Evolutionary conservation across 2,888 invertebrate species (phyloP).

Genomic region (Drosophila formosana): DNA sequence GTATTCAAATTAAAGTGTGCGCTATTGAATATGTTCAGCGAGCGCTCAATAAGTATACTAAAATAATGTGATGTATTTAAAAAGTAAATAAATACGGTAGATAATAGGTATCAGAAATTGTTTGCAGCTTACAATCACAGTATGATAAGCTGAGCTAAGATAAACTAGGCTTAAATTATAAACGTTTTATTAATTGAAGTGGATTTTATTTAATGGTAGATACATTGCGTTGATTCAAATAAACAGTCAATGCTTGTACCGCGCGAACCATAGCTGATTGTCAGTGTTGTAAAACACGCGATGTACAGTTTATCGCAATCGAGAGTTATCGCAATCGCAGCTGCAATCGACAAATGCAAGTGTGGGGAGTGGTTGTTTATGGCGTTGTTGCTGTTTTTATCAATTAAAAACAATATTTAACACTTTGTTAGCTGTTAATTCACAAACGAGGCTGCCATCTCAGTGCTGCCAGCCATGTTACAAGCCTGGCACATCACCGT

Average conservation of each 20-base stretch:
- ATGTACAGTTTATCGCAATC: slow-evolving; percentile 34
- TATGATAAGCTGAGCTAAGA: too few relatives aligned
- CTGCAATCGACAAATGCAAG: slow-evolving; percentile 26
- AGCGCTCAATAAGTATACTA: too few relatives aligned
- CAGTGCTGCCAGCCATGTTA: slow-evolving; percentile 46
- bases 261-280: neutral
- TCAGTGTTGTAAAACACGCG: slow-evolving; percentile 2
- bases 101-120: too few relatives aligned
- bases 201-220: too few relatives aligned
- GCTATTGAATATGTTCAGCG: too few relatives aligned
- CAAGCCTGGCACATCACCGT: slow-evolving; percentile 78
- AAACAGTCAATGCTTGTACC: too few relatives aligned
- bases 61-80: too few relatives aligned
- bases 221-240: too few relatives aligned
- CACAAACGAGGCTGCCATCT: neutral
- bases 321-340: slow-evolving; percentile 25
- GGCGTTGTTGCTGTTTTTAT: slow-evolving; percentile 43
- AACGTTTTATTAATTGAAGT: too few relatives aligned
- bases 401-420: slow-evolving; percentile 40
- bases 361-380: slow-evolving; percentile 66
- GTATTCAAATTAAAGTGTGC: neutral
- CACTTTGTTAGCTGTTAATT: slow-evolving; percentile 23
- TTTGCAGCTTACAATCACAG: too few relatives aligned
- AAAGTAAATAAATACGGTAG: too few relatives aligned
- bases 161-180: too few relatives aligned